Evolutionary conservation across 2,113 vertebrate genomes (phyloP).

Genomic region (Gorilla gorilla): DNA sequence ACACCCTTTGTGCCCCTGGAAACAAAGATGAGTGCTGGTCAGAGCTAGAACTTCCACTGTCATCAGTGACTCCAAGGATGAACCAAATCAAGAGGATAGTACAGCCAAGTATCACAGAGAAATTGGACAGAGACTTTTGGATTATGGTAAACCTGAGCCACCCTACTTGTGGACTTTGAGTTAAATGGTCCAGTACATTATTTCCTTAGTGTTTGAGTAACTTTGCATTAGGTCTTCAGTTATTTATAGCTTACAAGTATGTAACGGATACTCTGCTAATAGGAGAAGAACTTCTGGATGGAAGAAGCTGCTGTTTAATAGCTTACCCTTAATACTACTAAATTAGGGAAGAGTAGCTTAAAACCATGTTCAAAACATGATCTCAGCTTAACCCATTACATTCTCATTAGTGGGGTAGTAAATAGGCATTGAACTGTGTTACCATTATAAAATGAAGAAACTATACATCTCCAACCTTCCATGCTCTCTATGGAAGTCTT

Average conservation of each 20-base stretch:
- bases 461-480: background rate
- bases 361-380: background rate
- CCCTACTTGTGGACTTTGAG: background rate
- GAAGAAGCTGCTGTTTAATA: background rate
- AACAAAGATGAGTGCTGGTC: background rate
- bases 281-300: background rate
- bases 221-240: background rate
- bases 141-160: background rate
- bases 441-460: background rate
- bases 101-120: background rate
- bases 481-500: background rate
- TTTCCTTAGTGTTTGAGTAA: background rate
- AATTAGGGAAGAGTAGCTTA: background rate
- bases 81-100: background rate
- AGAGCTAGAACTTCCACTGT: background rate
- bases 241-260: background rate
- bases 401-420: background rate
- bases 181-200: background rate
- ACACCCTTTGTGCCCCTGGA: background rate
- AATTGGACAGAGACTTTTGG: no score
- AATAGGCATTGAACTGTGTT: background rate
- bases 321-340: background rate
- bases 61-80: background rate
- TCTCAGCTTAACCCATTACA: background rate
- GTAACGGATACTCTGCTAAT: background rate